phyloP scores from a whole-genome alignment of 2,888 invertebrate species.

The Epinotia brunnichana region DNA sequence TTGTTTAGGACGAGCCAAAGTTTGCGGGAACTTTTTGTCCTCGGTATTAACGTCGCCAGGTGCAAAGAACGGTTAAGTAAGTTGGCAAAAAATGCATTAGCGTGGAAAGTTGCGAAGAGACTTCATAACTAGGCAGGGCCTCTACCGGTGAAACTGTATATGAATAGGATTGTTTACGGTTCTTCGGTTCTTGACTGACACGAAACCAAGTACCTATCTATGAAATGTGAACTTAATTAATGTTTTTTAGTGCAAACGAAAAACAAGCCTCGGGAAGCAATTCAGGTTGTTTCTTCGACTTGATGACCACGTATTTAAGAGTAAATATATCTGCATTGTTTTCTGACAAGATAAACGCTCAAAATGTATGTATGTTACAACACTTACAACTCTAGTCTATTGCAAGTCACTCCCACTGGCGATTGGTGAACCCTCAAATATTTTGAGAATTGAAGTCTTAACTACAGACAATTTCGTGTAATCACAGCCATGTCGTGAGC shows the following conservation, averaged over 20 bases:
- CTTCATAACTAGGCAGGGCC: background rate
- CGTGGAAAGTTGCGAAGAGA: conserved; percentile 13
- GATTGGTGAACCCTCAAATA: background rate
- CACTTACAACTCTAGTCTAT: too few species aligned
- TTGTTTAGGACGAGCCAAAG: conserved; percentile 38
- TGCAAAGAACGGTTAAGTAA: background rate
- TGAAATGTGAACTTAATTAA: too few species aligned
- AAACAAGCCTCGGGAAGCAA: background rate
- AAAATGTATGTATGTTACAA: too few species aligned
- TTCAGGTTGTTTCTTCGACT: too few species aligned
- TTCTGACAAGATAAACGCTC: too few species aligned
- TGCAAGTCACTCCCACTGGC: too few species aligned
- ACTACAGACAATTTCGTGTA: background rate
- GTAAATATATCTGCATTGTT: too few species aligned
- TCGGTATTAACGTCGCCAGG: conserved; percentile 29
- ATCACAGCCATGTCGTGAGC: background rate
- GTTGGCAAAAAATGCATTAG: conserved; percentile 34
- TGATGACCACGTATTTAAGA: too few species aligned
- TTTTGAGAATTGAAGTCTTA: background rate
- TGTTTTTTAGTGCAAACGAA: too few species aligned
- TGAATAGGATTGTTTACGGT: background rate
- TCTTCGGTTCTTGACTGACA: background rate
- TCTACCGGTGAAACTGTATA: background rate
- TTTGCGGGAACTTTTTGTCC: conserved; percentile 34
- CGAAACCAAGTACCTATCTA: background rate